Evolutionary conservation across 2,797 vertebrate species (phyloP).

Genomic region (Stomatorhinus walkeri): DNA sequence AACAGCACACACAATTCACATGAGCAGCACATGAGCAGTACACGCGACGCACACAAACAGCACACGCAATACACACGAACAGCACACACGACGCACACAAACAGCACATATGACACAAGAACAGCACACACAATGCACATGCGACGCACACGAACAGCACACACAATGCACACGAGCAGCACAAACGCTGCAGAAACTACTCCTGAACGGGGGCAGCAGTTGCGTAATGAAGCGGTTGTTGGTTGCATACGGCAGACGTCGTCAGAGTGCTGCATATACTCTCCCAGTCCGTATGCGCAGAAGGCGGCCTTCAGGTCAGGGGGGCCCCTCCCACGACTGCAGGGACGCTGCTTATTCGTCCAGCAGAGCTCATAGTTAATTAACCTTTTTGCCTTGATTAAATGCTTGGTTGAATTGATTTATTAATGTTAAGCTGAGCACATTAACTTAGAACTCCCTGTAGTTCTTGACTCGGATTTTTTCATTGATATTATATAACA

Average conservation of each 20-base stretch:
- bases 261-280: neutral
- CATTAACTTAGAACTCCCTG: neutral
- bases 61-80: no score
- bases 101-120: no score
- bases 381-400: conserved; percentile 2
- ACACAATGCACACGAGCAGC: neutral
- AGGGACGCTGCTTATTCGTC: neutral
- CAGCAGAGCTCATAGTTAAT: neutral
- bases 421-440: neutral
- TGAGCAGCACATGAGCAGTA: no score
- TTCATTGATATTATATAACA: neutral
- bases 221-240: neutral
- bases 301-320: neutral
- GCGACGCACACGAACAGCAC: no score
- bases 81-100: no score
- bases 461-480: neutral
- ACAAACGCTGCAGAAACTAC: neutral
- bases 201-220: neutral
- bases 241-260: neutral
- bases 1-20: no score
- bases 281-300: neutral
- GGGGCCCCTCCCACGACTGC: neutral
- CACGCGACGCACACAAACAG: no score
- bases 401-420: neutral
- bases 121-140: neutral